Conservation (phyloP, 2,113 vertebrate species). For the Lepus timidus region DNA sequence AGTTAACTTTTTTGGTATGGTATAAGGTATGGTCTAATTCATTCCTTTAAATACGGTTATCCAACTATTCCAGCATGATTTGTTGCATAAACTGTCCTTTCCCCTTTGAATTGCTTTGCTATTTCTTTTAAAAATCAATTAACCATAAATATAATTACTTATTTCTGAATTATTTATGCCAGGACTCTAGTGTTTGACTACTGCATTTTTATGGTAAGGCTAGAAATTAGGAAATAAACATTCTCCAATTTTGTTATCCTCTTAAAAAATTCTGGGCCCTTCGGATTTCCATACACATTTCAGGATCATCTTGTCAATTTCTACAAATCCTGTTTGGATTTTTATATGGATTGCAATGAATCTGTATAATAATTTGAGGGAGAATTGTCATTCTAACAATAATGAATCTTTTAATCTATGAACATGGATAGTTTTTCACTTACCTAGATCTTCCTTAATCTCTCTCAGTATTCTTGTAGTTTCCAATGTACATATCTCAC, state of each 20-base stretch:
- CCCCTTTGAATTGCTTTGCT: not conserved
- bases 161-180: not conserved
- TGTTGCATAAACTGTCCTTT: not conserved
- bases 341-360: not conserved
- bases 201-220: not conserved
- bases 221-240: not conserved
- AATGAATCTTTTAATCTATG: not conserved
- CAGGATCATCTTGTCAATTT: not conserved
- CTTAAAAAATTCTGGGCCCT: not conserved
- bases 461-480: slow-evolving; percentile 8
- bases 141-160: not conserved
- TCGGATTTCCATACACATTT: slow-evolving; percentile 24
- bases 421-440: not conserved
- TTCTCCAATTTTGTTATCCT: not conserved
- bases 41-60: not conserved
- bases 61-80: not conserved
- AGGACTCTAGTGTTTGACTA: not conserved
- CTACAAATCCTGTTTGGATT: not conserved
- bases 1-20: not conserved
- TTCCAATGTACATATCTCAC: not conserved
- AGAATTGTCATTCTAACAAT: not conserved
- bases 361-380: not conserved
- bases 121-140: not conserved
- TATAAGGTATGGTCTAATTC: not conserved
- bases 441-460: not conserved